These are phyloP conservation scores for Spea bombifrons DNA, from an alignment of 2,113 vertebrate genomes.

Conservation along the genomic window DNA sequence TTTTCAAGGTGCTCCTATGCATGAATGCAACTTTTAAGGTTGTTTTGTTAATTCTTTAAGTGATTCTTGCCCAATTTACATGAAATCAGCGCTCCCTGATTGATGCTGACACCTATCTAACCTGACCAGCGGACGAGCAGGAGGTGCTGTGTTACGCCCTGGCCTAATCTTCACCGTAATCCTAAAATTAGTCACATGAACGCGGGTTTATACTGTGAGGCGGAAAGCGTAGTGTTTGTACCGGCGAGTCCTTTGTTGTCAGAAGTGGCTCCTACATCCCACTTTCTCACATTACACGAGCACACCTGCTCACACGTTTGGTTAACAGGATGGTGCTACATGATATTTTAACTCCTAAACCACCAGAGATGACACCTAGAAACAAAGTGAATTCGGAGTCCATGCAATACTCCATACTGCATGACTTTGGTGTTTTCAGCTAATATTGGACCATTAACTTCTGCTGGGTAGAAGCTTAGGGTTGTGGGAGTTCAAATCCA, in stretches of 20 bases:
- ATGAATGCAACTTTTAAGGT: too few species aligned
- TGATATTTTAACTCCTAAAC: background rate
- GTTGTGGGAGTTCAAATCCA: too few species aligned
- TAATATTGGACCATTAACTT: too few species aligned
- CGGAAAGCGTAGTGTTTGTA: background rate
- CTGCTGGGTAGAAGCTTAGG: too few species aligned
- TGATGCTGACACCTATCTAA: background rate
- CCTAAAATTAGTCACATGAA: background rate
- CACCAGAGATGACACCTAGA: background rate
- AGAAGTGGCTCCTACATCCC: background rate
- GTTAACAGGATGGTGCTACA: background rate
- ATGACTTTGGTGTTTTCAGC: too few species aligned
- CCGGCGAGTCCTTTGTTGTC: background rate
- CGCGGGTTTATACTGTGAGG: background rate
- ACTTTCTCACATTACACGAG: slow-evolving; percentile 19
- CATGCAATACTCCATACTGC: too few species aligned
- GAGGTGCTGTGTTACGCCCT: background rate
- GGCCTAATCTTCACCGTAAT: slow-evolving; percentile 3
- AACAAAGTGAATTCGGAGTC: too few species aligned
- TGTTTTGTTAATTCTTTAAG: too few species aligned
- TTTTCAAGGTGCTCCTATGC: too few species aligned
- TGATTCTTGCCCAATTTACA: too few species aligned
- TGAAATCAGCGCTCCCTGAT: background rate
- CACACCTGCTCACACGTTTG: background rate
- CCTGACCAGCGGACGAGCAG: background rate